phyloP scores from a whole-genome alignment of 2,888 invertebrate species.

The Rotaria sp. region DNA sequence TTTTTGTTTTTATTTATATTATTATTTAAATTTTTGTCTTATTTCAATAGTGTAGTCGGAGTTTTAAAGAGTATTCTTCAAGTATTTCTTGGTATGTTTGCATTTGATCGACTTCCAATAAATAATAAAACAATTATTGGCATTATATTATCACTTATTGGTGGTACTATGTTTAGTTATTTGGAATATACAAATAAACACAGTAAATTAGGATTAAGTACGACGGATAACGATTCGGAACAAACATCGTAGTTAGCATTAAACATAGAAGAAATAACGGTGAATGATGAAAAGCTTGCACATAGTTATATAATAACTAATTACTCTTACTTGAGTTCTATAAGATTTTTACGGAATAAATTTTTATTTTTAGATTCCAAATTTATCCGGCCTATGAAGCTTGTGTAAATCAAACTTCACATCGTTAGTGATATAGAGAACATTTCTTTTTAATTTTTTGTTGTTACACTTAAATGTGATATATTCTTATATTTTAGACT shows the following conservation, averaged over 20 bases:
- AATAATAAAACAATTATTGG: not conserved
- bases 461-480: too few relatives aligned
- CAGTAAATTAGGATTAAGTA: not conserved
- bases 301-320: too few relatives aligned
- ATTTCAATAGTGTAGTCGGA: not conserved
- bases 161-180: not conserved
- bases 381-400: too few relatives aligned
- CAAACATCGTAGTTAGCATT: not conserved
- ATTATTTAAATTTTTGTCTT: not conserved
- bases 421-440: too few relatives aligned
- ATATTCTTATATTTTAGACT: too few relatives aligned
- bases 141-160: not conserved
- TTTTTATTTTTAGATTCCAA: too few relatives aligned
- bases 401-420: too few relatives aligned
- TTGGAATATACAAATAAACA: not conserved
- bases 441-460: too few relatives aligned
- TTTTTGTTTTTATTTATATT: too few relatives aligned
- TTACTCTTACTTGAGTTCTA: too few relatives aligned
- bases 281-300: not conserved
- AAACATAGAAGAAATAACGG: not conserved
- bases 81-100: not conserved
- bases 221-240: not conserved
- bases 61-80: not conserved
- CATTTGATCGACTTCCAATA: not conserved
- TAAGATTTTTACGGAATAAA: too few relatives aligned